phyloP scores from a whole-genome alignment of 2,113 vertebrate genomes.

The Eidolon helvum region DNA sequence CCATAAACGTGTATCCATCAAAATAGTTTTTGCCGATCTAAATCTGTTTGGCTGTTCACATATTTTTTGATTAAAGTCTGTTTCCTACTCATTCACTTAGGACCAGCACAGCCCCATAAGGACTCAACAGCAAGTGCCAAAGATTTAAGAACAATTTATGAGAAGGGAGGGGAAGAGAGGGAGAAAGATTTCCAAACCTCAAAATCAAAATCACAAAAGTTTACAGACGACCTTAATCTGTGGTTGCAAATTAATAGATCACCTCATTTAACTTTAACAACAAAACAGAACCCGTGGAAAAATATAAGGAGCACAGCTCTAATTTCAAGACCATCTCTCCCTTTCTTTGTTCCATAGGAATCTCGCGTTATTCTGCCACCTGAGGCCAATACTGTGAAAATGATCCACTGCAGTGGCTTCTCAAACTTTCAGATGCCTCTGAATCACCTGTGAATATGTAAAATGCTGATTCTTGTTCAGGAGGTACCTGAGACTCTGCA shows the following conservation, averaged over 20 bases:
- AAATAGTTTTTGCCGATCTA: not conserved
- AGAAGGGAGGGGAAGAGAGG: not conserved
- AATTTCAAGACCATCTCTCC: not conserved
- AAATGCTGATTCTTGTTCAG: not conserved
- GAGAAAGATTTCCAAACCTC: not conserved
- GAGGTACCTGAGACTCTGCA: not conserved
- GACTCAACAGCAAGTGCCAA: not conserved
- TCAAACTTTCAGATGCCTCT: not conserved
- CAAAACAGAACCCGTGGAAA: not conserved
- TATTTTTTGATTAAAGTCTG: not conserved
- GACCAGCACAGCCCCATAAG: not conserved
- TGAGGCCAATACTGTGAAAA: not conserved
- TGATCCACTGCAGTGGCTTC: not conserved
- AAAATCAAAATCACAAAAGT: not conserved
- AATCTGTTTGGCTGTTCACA: not conserved
- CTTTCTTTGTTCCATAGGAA: not conserved
- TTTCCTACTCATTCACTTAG: not conserved
- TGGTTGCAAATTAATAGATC: not conserved
- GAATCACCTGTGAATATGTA: not conserved
- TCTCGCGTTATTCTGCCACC: not conserved
- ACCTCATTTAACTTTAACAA: not conserved
- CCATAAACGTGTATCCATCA: not conserved
- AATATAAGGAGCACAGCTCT: not conserved
- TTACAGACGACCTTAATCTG: not conserved
- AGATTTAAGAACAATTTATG: not conserved